Base-by-base conservation (phyloP, 1,140 invertebrate genomes). In the Heliconius eleuchia region DNA sequence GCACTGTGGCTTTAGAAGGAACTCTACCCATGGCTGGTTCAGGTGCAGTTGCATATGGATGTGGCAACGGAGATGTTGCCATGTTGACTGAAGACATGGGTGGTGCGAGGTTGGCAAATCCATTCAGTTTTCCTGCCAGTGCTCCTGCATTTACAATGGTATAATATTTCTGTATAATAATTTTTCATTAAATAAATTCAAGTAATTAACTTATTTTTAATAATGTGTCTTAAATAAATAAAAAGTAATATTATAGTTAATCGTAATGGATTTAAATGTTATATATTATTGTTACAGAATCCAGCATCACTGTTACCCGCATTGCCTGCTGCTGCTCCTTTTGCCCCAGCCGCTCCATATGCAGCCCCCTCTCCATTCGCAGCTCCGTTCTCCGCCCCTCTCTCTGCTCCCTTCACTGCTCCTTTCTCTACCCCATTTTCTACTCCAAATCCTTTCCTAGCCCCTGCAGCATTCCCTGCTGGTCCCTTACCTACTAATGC, bases 1-100 rank as follows among this genome's bases (percentile, higher is more conserved):
- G 85, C 4, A 80, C 85, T 3, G 84, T 89, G 2, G 82, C 80
- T n/a, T 37, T 88, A 34, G 87, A 89, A 55, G 87, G 85, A 18
- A 77, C 80, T 1, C 60, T 86, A 5, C 83, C 85, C 0, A 85
- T 87, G 19, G 84, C 80, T n/a, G 89, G 89, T 0, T 80, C 78
- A 73, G 89, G 83, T 66, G 82, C 79, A 13, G 84, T 87, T 2
- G 57, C 81, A 9, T 90, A 88, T 70, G 82, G 82, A 16, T 88
- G 87, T 55, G 87, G 87, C 3, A 83, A 83, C 66, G 87, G 85
- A 13, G 79, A 71, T 16, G 83, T 87, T 11, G 85, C 80, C 11
- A 89, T 89, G 52, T 74, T 82, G 16, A 82, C 77, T 73, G 85
- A 87, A 42, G 84, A 85, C 8, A 70, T 79, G 8, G 80, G 71